Evolutionary conservation across 2,113 vertebrate species (phyloP), one percentile per base, ranked within the genome.

Genomic region (Phoxinus phoxinus): DNA sequence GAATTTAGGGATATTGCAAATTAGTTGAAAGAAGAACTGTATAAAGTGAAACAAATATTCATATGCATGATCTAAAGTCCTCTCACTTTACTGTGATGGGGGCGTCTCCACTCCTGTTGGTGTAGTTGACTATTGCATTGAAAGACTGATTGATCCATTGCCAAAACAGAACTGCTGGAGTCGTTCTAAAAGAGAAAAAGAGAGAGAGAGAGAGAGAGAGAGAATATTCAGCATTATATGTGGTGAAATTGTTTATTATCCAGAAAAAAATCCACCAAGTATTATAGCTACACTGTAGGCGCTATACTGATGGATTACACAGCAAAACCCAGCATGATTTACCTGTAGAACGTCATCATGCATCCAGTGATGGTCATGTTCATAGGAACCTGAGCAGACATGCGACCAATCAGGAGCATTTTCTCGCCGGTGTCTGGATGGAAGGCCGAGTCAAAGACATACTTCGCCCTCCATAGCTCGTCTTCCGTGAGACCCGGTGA

Each of bases 131-230:
- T 78, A 99, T 92, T 8, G 98, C 98, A 8, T 99, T 99, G 93
- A 99, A 99, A 84, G 98, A 99, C 95, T 99, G 98, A 93, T 99
- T 99, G 90, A 99, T 94, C 98, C 98, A 99, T 89, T 99, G 98
- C 98, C 98, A 99, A 93, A 99, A 96, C 46, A 99, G 83, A 84
- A 99, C 97, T 0, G 98, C 98, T 23, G 98, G 97, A 17, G 97
- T 97, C 0, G 97, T 97, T 93, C 98, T 99, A 85, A 85, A 89
- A 89, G 87, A 87, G 48, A 87, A 79, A 88, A 2, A 58, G 77
- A 87, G 81, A 88, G 3, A 59, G 77, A 12, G n/a, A 87, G 48
- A 87, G 79, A 88, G 2, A 58, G 77, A 87, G 81, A 88, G 3
- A 59, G 77, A 12, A 81, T 44, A 51, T 46, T 63, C 30, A 76